A percentile compares a stretch with the other conserved stretches of the same genome.
These are phyloP conservation scores for Plectrocnemia conspersa DNA, from an alignment of 1,140 invertebrate species.

Conservation along the genomic window DNA sequence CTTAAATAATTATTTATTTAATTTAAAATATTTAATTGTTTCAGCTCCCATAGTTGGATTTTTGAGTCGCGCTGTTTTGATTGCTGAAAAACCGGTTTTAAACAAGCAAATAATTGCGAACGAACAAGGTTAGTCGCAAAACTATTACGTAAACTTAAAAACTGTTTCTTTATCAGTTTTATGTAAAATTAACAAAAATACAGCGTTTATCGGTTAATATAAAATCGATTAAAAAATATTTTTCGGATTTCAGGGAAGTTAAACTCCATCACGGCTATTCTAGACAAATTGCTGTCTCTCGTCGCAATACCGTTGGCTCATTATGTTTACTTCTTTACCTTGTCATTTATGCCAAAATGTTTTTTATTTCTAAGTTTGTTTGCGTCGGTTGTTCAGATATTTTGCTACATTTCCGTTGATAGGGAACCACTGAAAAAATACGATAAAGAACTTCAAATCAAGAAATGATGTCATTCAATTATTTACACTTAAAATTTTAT, in stretches of 20 bases:
- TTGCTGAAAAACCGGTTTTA: conserved; percentile 46
- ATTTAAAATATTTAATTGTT: too few species aligned
- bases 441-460: too few species aligned
- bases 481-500: too few species aligned
- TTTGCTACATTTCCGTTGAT: conserved; percentile 38
- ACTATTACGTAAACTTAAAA: conserved; percentile 18
- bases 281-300: conserved; percentile 45
- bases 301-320: conserved; percentile 44
- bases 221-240: too few species aligned
- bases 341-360: conserved; percentile 42
- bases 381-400: conserved; percentile 41
- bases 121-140: conserved; percentile 45
- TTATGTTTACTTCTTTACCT: conserved; percentile 43
- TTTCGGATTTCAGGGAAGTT: conserved; percentile 50
- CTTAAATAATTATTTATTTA: too few species aligned
- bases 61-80: conserved; percentile 46
- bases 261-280: conserved; percentile 45
- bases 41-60: conserved; percentile 46
- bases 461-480: too few species aligned
- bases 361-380: conserved; percentile 44
- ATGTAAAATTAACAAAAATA: not conserved
- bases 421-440: conserved; percentile 34
- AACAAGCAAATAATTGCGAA: conserved; percentile 48
- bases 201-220: too few species aligned
- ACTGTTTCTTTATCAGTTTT: not conserved